Evolutionary conservation across 1,140 invertebrate species (phyloP), one percentile per base, ranked within the genome.

Genomic region (Drosophila ananassae): DNA sequence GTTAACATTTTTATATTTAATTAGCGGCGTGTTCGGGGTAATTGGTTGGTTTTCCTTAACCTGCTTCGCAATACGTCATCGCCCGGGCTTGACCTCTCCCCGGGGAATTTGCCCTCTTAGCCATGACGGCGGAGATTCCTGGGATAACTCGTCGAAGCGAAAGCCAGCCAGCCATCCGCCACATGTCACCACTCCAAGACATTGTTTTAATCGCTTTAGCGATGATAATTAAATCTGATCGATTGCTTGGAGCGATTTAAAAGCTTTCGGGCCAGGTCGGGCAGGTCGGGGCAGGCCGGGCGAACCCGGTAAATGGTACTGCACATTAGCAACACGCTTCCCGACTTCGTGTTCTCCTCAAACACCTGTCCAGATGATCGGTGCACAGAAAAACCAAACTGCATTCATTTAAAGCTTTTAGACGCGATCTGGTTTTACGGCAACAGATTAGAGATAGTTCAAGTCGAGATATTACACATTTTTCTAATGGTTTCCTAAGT

Each of bases 201-300:
- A 68, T 67, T 67, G 48, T 54, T 68, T 30, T 66, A 53, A 74
- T 44, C 39, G 47, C 67, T 21, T 17, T 9, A 32, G 10, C 44
- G 24, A 47, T 47, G 56, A 73, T 81, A 85, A 84, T 84, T 80
- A 85, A 69, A 69, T 25, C 81, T 63, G 77, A 80, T 84, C 77
- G 76, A 76, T 80, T 80, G 72, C 64, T 76, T 61, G 55, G 52
- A 80, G 57, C 77, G 21, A 56, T 74, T 74, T 47, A 59, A 74
- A 74, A 57, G 72, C 53, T 41, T 34, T 57, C 39, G 8, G 47
- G 6, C 48, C 60, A 34, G 55, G 25, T 28, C 25, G 25, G 34
- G 34, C 34, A 60, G 56, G 47, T 21, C 41, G 17, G 17, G 17
- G 17, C 17, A 17, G 17, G 17, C 17, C 17, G 41, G 41, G 41